Evolutionary conservation across 1,140 invertebrate genomes (phyloP), one percentile per base, ranked within the genome.

Genomic region (Ctenoplectra terminalis): DNA sequence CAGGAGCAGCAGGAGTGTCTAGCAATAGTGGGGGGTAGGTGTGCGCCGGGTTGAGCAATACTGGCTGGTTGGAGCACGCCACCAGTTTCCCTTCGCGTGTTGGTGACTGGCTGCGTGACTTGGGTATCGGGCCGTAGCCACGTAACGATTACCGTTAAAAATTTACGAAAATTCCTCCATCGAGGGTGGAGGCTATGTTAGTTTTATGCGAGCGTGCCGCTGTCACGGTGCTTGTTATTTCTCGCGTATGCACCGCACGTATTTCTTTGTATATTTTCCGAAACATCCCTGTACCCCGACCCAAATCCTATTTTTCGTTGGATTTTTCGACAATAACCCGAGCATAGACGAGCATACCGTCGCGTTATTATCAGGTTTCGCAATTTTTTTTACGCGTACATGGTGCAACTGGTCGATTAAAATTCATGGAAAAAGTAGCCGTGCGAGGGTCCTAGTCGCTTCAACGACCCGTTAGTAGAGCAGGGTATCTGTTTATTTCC

Each of bases 121-220:
- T 79, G 86, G 73, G 50, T 83, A 86, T 87, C 61, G 84, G 67
- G 61, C 76, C 67, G 73, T 70, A 43, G 20, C 76, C 74, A 78
- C 69, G 73, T 84, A 87, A 82, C 86, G 86, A 87, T 87, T 87
- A 86, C 78, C 78, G 82, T 87, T 84, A 87, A 87, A 87, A 87
- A 87, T 87, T 87, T 87, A 87, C 52, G 66, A 63, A 87, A 87
- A 87, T 87, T 87, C 70, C 72, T 71, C 50, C 37, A 46, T 31
- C 64, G 29, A n/a, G 29, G 63, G 48, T 34, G 46, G 63, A 58
- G 66, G 66, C 72, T 34, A 84, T 86, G 85, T 83, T 87, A 86
- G 86, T 86, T 87, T 86, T 61, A 83, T 61, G 84, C 81, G 37
- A 48, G 37, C 58, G 15, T 13, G 29, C 63, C n/a, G 63, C 40